phyloP scores from a whole-genome alignment of 64 coral and sea anemone genomes.

The Stichodactyla helianthus region DNA sequence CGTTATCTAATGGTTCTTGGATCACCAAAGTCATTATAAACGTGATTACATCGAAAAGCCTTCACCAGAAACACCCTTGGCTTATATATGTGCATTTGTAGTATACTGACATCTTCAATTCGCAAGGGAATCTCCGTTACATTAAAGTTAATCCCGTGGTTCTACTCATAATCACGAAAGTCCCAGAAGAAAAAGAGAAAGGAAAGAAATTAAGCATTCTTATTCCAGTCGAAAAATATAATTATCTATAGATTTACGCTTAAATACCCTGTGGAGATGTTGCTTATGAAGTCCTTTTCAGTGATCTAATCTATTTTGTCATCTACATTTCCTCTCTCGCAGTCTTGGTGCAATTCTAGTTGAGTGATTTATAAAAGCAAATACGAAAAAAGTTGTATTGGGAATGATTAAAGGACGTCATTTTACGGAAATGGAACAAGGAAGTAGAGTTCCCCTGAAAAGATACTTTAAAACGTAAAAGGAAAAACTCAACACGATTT shows the following conservation, averaged over 20 bases:
- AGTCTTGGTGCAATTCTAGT: not conserved
- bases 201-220: no score
- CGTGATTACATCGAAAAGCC: not conserved
- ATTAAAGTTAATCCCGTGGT: not conserved
- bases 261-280: not conserved
- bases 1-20: not conserved
- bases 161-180: not conserved
- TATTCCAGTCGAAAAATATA: no score
- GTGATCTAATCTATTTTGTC: not conserved
- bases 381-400: not conserved
- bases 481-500: not conserved
- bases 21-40: not conserved
- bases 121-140: not conserved
- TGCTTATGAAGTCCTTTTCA: not conserved
- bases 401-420: not conserved
- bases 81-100: not conserved
- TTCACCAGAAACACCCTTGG: not conserved
- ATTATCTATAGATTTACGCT: not conserved
- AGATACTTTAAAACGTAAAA: not conserved
- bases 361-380: not conserved
- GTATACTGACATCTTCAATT: not conserved
- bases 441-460: not conserved
- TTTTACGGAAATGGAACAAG: not conserved
- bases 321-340: conserved; percentile 10
- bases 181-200: not conserved